Evolutionary conservation across 1,140 invertebrate species (phyloP).

Genomic region (Halyomorpha halys): DNA sequence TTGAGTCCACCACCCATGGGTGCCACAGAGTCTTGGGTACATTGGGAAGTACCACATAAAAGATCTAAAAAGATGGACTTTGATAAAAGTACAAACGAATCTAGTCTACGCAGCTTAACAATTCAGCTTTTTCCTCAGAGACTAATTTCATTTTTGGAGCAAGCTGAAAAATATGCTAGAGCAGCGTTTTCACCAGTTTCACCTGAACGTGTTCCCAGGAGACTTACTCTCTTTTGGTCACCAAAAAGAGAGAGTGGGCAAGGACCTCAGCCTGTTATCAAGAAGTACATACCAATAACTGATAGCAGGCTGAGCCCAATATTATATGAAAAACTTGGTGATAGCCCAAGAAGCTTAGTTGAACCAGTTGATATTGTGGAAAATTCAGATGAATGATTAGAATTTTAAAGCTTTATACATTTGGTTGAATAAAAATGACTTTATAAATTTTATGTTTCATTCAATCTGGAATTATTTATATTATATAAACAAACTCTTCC

Average conservation of each 20-base stretch:
- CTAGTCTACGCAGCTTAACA: slow-evolving; percentile 37
- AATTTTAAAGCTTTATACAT: too few species aligned
- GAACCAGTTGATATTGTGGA: not conserved
- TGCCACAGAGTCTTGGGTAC: slow-evolving; percentile 29
- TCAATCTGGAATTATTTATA: too few species aligned
- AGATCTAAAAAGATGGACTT: slow-evolving; percentile 22
- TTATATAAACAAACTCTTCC: too few species aligned
- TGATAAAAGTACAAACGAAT: slow-evolving; percentile 17
- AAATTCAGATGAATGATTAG: not conserved
- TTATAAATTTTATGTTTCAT: too few species aligned
- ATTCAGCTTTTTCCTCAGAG: slow-evolving; percentile 67
- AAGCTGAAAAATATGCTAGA: slow-evolving; percentile 63
- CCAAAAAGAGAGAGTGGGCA: not conserved
- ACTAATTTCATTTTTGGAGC: slow-evolving; percentile 61
- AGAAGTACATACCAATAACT: not conserved
- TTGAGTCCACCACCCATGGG: slow-evolving; percentile 29
- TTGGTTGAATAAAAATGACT: too few species aligned
- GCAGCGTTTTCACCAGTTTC: slow-evolving; percentile 31
- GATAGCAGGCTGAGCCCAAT: slow-evolving; percentile 1
- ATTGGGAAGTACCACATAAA: slow-evolving; percentile 26
- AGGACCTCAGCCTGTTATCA: not conserved
- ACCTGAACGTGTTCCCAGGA: slow-evolving; percentile 1
- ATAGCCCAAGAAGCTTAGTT: slow-evolving; percentile 1
- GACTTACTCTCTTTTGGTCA: slow-evolving; percentile 8
- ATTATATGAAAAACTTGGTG: slow-evolving; percentile 6